Conservation (phyloP, 1,140 invertebrate species). For the Pseudoatta argentina region DNA sequence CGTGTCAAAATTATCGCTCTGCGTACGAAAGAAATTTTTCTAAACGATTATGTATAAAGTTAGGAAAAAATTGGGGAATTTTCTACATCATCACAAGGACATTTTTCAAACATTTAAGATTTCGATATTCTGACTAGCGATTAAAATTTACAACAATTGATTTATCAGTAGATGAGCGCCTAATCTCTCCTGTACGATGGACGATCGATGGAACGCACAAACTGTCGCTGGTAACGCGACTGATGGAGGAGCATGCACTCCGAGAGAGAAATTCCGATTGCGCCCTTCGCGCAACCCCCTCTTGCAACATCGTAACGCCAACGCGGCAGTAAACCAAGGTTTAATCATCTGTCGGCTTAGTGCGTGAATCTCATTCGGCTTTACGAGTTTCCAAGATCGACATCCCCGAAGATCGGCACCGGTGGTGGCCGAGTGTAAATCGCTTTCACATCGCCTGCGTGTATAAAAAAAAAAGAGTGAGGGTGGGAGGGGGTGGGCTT, state of each 20-base stretch:
- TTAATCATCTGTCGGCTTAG: slow-evolving; percentile 83
- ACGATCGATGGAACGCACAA: slow-evolving; percentile 52
- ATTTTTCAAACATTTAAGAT: neutral
- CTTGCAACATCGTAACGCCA: slow-evolving; percentile 69
- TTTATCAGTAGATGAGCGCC: slow-evolving; percentile 50
- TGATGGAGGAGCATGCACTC: slow-evolving; percentile 43
- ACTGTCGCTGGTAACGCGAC: slow-evolving; percentile 46
- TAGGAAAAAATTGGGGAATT: no score
- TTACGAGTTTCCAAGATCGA: slow-evolving; percentile 86
- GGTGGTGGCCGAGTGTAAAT: slow-evolving; percentile 51
- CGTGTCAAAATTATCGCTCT: neutral
- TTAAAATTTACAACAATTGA: slow-evolving; percentile 53
- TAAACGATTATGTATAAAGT: neutral
- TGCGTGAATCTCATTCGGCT: slow-evolving; percentile 85
- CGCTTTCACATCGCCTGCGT: slow-evolving; percentile 43
- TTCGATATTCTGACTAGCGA: neutral
- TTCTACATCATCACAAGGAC: neutral
- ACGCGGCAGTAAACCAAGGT: slow-evolving; percentile 77
- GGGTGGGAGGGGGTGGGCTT: neutral
- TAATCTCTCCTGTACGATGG: slow-evolving; percentile 56
- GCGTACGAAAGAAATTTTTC: neutral
- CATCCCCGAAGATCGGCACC: slow-evolving; percentile 52
- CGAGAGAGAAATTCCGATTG: slow-evolving; percentile 57
- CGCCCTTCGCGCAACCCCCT: slow-evolving; percentile 15
- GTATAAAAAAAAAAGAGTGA: slow-evolving; percentile 24